phyloP scores from a whole-genome alignment of 2,888 invertebrate species.

The Halictus quadricinctus region DNA sequence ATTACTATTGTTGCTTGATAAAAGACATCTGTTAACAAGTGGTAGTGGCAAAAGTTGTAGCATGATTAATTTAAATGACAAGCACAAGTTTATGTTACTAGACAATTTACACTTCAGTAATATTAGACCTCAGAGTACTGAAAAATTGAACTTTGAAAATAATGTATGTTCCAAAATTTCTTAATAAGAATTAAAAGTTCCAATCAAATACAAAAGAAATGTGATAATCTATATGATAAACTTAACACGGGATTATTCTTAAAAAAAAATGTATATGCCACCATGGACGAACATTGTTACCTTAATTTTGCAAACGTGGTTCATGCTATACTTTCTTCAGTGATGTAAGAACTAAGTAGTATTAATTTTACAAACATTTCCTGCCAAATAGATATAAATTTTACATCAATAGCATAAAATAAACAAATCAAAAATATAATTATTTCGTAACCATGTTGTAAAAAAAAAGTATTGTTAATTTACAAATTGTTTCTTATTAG shows the following conservation, averaged over 20 bases:
- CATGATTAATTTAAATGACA: slow-evolving; percentile 77
- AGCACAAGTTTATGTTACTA: slow-evolving; percentile 70
- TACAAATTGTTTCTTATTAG: slow-evolving; percentile 10
- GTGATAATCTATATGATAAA: slow-evolving; percentile 25
- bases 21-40: slow-evolving; percentile 54
- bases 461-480: not conserved
- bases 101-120: slow-evolving; percentile 71
- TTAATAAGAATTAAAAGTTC: slow-evolving; percentile 31
- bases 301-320: slow-evolving; percentile 31
- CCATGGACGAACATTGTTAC: not conserved
- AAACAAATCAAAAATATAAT: slow-evolving; percentile 14
- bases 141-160: slow-evolving; percentile 73
- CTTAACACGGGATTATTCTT: slow-evolving; percentile 23
- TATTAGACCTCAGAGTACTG: slow-evolving; percentile 74
- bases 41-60: slow-evolving; percentile 76
- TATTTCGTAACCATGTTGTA: slow-evolving; percentile 7
- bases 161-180: slow-evolving; percentile 63
- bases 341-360: slow-evolving; percentile 15
- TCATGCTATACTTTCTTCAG: slow-evolving; percentile 14
- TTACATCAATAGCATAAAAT: slow-evolving; percentile 20
- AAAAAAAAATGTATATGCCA: not conserved
- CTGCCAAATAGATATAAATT: slow-evolving; percentile 26
- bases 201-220: slow-evolving; percentile 26
- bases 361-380: slow-evolving; percentile 13
- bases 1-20: slow-evolving; percentile 75